A percentile compares a stretch with the other conserved stretches of the same genome.
Evolutionary conservation across 2,888 invertebrate genomes (phyloP).

Genomic region (Torymus texanus): DNA sequence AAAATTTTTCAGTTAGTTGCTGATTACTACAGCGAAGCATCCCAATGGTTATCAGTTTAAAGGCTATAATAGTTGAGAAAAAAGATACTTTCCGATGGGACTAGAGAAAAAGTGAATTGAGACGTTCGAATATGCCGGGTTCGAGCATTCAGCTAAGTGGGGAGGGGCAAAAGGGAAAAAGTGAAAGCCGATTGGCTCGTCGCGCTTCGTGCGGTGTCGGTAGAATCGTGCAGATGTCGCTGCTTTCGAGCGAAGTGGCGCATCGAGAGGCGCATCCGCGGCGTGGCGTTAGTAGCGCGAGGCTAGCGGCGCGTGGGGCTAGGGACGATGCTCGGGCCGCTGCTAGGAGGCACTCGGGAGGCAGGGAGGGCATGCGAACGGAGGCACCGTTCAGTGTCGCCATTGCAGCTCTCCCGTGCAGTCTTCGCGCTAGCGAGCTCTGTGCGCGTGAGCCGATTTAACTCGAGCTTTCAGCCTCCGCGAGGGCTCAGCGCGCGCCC

Average conservation of each 20-base stretch:
- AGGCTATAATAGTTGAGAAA: no score
- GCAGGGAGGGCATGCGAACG: slow-evolving; percentile 72
- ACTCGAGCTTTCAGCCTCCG: slow-evolving; percentile 57
- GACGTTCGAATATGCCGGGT: no score
- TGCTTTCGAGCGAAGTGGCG: slow-evolving; percentile 50
- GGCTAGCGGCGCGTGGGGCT: slow-evolving; percentile 65
- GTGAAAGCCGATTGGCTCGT: no score
- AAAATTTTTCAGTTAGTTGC: no score
- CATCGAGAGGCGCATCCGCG: slow-evolving; percentile 61
- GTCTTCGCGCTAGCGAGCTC: slow-evolving; percentile 59
- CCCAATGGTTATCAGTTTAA: no score
- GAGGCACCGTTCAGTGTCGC: slow-evolving; percentile 76
- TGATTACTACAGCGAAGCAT: no score
- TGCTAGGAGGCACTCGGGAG: slow-evolving; percentile 72
- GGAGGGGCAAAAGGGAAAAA: no score
- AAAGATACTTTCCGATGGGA: no score
- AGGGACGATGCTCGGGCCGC: slow-evolving; percentile 67
- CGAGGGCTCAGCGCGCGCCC: slow-evolving; percentile 73
- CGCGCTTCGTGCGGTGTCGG: no score
- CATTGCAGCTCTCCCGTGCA: slow-evolving; percentile 74
- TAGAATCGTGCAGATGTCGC: not conserved
- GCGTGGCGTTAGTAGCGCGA: slow-evolving; percentile 66
- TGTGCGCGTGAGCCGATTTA: slow-evolving; percentile 63
- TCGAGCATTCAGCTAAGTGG: no score
- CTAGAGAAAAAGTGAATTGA: no score